A percentile compares a stretch with the other conserved stretches of the same genome.
phyloP scores from a whole-genome alignment of 2,888 invertebrate genomes.

The Pachycephus smyrnensis region DNA sequence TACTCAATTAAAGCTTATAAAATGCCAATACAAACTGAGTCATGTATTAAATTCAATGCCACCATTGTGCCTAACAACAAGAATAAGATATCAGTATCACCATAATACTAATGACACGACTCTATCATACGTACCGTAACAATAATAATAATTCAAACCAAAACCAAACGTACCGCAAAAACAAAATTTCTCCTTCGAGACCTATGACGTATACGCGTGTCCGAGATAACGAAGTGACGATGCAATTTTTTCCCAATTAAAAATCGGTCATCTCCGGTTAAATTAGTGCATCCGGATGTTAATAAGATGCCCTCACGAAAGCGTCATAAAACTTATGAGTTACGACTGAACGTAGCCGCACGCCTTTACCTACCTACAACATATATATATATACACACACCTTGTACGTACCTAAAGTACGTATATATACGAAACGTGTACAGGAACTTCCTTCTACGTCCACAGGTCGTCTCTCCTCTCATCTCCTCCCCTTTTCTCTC shows the following conservation, averaged over 20 bases:
- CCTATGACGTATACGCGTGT: not conserved
- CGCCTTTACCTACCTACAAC: slow-evolving; percentile 20
- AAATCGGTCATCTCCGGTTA: slow-evolving; percentile 23
- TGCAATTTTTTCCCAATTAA: slow-evolving; percentile 7
- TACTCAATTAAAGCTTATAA: too few relatives aligned
- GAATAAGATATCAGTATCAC: too few relatives aligned
- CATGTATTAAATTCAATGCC: too few relatives aligned
- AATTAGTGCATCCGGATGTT: slow-evolving; percentile 41
- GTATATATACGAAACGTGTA: slow-evolving; percentile 12
- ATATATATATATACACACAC: slow-evolving; percentile 10
- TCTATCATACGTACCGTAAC: too few relatives aligned
- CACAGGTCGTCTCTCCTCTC: slow-evolving; percentile 9
- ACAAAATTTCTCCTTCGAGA: too few relatives aligned
- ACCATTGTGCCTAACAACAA: too few relatives aligned
- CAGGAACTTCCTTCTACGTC: slow-evolving; percentile 1
- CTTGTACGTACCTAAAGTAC: slow-evolving; percentile 18
- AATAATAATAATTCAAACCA: too few relatives aligned
- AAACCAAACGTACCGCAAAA: too few relatives aligned
- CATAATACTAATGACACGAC: too few relatives aligned
- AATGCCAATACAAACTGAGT: too few relatives aligned
- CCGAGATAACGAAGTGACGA: slow-evolving; percentile 1
- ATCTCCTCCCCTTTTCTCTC: slow-evolving; percentile 17
- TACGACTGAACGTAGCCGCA: slow-evolving; percentile 31
- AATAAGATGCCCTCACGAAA: slow-evolving; percentile 41
- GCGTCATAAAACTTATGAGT: slow-evolving; percentile 44